Base-by-base conservation (phyloP, 2,113 vertebrate species). In the Perca schrenkii region DNA sequence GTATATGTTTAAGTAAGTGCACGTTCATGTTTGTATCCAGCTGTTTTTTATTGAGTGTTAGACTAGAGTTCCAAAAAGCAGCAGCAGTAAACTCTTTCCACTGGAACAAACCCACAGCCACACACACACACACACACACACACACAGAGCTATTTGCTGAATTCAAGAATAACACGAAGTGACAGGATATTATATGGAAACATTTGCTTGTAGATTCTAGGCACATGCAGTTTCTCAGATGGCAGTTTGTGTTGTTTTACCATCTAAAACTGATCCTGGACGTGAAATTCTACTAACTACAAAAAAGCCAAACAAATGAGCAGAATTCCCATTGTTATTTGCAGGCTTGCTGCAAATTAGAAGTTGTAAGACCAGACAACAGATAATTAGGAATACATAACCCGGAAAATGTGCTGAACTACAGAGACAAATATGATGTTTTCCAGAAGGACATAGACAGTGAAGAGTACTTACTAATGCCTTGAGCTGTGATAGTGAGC, bases 391-490 rank as follows among this genome's bases (percentile, higher is more conserved):
- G n/a, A 57, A 79, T 34, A 52, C 54, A 14, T 53, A 25, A 66
- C 34, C 34, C 2, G 5, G 6, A 43, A 82, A 72, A 47, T 31
- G 17, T 70, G 43, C n/a, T 72, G 53, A 34, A 50, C 34, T 64
- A 40, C 16, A 65, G 21, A 65, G 14, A 74, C 36, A 82, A 6
- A 10, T n/a, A 49, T 47, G 21, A 46, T 21, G 72, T 74, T 74
- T 85, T 76, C 54, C 58, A 78, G 46, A 56, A 43, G 31, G 7
- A 12, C 11, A 68, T 70, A 7, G 22, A 64, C 40, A 28, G 12
- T 34, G 72, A 56, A 64, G 52, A 82, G 43, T 70, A 93, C 97
- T 97, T 95, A 98, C 97, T 96, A 85, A 95, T 96, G 10, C 96
- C 96, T 74, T 94, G 89, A 54, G 95, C 89, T 81, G 92, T 94